phyloP scores from a whole-genome alignment of 2,797 vertebrate genomes.

The Garrulus glandarius region DNA sequence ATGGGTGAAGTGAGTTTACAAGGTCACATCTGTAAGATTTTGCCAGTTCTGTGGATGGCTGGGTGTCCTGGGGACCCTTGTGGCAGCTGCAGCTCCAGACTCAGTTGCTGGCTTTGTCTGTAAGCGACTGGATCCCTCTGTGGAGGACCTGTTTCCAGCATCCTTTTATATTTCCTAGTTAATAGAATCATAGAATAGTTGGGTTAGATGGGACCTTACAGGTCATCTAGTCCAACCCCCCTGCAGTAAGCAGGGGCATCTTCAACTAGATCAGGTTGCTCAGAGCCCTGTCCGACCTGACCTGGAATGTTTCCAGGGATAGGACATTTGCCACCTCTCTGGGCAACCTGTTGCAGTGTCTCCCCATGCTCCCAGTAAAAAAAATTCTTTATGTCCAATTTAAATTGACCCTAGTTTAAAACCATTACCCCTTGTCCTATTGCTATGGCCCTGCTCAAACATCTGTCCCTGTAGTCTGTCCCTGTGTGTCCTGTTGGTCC shows the following conservation, averaged over 20 bases:
- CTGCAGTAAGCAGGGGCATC: neutral
- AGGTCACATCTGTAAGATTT: neutral
- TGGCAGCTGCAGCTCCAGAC: neutral
- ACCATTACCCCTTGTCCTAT: neutral
- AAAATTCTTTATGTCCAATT: neutral
- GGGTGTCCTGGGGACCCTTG: neutral
- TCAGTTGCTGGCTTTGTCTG: neutral
- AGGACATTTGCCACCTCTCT: neutral
- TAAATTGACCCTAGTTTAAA: neutral
- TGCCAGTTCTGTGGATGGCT: neutral
- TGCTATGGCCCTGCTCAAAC: neutral
- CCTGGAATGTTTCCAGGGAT: neutral
- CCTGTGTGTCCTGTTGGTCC: neutral
- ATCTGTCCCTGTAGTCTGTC: neutral
- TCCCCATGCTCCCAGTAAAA: neutral
- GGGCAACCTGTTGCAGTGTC: neutral
- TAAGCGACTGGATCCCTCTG: neutral
- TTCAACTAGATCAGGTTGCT: neutral
- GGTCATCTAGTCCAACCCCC: neutral
- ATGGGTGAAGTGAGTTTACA: constrained; percentile 8
- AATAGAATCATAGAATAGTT: neutral
- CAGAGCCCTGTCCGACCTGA: neutral
- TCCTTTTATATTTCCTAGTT: neutral
- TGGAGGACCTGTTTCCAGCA: neutral
- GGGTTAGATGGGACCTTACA: neutral